phyloP scores from a whole-genome alignment of 2,888 invertebrate genomes.

The Ernsta delagoae region DNA sequence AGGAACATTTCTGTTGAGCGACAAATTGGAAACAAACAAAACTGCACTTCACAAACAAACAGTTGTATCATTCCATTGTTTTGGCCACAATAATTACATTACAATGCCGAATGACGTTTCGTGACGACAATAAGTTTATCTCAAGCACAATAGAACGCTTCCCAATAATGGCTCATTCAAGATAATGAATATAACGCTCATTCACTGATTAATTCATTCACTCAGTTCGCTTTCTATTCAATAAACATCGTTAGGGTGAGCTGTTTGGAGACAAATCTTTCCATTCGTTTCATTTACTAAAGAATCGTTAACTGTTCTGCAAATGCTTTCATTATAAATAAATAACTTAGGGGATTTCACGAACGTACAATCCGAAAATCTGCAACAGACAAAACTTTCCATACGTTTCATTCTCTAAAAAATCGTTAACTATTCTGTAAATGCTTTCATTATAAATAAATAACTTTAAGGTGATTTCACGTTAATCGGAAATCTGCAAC shows the following conservation, averaged over 20 bases:
- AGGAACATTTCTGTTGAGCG: not conserved
- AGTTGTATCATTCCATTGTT: constrained; percentile 34
- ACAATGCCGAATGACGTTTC: constrained; percentile 32
- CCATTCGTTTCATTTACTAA: not conserved
- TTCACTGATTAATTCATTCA: constrained; percentile 28
- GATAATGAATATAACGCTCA: constrained; percentile 21
- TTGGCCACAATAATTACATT: constrained; percentile 22
- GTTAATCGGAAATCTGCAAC: too few relatives aligned
- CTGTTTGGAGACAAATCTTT: constrained; percentile 12
- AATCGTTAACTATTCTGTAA: not conserved
- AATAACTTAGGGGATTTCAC: not conserved
- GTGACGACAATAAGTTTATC: constrained; percentile 32
- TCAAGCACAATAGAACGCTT: constrained; percentile 37
- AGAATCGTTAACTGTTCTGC: not conserved
- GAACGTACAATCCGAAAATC: not conserved
- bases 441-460: not conserved
- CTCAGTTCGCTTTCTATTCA: constrained; percentile 13
- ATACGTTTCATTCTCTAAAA: not conserved
- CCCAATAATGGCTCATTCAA: constrained; percentile 39
- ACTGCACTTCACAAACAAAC: constrained; percentile 9
- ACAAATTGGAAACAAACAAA: not conserved
- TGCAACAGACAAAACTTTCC: constrained; percentile 1
- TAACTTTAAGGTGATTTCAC: too few relatives aligned
- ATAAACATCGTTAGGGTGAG: constrained; percentile 21
- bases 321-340: not conserved